Conservation (phyloP, 2,888 invertebrate genomes). For the Sialis lutaria region DNA sequence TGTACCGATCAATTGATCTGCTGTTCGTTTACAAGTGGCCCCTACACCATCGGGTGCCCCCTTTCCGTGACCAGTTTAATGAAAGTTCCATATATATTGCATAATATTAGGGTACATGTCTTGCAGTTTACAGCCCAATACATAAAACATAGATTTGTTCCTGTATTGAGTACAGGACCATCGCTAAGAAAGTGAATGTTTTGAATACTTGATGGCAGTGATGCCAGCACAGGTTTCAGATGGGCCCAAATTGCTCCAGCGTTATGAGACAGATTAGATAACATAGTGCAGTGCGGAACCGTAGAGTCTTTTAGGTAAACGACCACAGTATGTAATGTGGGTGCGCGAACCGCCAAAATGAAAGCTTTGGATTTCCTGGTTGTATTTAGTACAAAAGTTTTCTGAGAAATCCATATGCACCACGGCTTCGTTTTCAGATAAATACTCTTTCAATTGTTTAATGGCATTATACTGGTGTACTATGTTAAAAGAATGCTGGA, state of each 20-base stretch:
- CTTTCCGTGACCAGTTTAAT: slow-evolving; percentile 17
- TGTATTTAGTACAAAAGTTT: slow-evolving; percentile 6
- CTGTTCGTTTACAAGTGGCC: slow-evolving; percentile 18
- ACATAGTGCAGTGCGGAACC: slow-evolving; percentile 14
- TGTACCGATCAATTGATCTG: slow-evolving; percentile 15
- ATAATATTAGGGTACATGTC: slow-evolving; percentile 13
- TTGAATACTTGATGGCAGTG: slow-evolving; percentile 12
- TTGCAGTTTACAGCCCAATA: slow-evolving; percentile 14
- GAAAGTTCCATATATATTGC: slow-evolving; percentile 15
- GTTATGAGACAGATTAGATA: slow-evolving; percentile 15
- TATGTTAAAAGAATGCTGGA: slow-evolving; percentile 7
- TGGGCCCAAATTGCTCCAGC: slow-evolving; percentile 16
- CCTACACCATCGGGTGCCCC: slow-evolving; percentile 19
- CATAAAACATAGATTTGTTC: slow-evolving; percentile 17
- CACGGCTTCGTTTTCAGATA: slow-evolving; percentile 8
- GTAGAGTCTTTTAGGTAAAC: slow-evolving; percentile 8
- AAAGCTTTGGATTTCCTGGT: slow-evolving; percentile 8
- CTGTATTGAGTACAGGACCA: slow-evolving; percentile 17
- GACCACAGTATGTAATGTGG: slow-evolving; percentile 10
- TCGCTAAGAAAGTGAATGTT: slow-evolving; percentile 18
- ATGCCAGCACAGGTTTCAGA: slow-evolving; percentile 13
- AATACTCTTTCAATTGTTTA: slow-evolving; percentile 7
- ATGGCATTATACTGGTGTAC: slow-evolving; percentile 8
- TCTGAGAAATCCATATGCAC: slow-evolving; percentile 9
- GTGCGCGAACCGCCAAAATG: slow-evolving; percentile 10